phyloP scores from a whole-genome alignment of 2,888 invertebrate species.

The Mechanitis mazaeus region DNA sequence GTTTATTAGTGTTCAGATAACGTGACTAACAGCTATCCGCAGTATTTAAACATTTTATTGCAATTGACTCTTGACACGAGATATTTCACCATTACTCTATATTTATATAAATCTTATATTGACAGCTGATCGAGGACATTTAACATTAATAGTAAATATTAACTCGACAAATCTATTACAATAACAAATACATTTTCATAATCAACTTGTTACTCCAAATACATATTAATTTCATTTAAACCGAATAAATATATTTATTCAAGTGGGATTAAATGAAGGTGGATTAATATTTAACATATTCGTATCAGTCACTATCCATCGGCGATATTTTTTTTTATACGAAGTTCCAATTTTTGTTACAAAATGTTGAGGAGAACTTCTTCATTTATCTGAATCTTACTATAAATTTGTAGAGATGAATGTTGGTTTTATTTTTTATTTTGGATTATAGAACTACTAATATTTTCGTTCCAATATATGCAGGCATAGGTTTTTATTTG shows the following conservation, averaged over 20 bases:
- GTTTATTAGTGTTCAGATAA: constrained; percentile 38
- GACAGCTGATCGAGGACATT: neutral
- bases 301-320: no score
- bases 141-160: neutral
- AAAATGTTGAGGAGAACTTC: no score
- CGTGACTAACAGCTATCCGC: constrained; percentile 21
- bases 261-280: constrained; percentile 8
- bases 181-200: constrained; percentile 22
- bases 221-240: constrained; percentile 43
- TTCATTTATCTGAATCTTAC: no score
- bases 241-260: constrained; percentile 25
- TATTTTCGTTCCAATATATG: no score
- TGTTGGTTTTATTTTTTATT: no score
- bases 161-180: constrained; percentile 13
- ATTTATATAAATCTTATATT: neutral
- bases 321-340: no score
- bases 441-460: no score
- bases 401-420: no score
- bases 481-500: no score
- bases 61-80: constrained; percentile 27
- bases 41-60: constrained; percentile 20
- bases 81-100: constrained; percentile 7
- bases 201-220: constrained; percentile 35
- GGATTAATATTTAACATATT: constrained; percentile 8
- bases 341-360: no score